phyloP scores from a whole-genome alignment of 2,888 invertebrate genomes.

The Latheticus oryzae region DNA sequence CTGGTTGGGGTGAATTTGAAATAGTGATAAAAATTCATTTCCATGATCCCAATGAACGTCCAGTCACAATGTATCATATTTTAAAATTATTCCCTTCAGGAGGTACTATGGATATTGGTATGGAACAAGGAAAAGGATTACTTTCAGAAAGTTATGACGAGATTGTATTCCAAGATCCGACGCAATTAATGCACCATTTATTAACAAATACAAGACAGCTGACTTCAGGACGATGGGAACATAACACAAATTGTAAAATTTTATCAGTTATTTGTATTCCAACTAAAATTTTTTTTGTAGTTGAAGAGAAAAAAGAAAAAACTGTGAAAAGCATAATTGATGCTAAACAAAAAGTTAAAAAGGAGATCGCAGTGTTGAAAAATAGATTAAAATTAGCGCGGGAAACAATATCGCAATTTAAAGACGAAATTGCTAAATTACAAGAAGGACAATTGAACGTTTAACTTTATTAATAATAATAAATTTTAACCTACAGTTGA shows the following conservation, averaged over 20 bases:
- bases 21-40: conserved; percentile 98
- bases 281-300: conserved; percentile 68
- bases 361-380: conserved; percentile 86
- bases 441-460: conserved; percentile 59
- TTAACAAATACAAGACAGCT: conserved; percentile 81
- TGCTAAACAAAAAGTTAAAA: conserved; percentile 83
- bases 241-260: conserved; percentile 90
- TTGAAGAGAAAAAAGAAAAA: conserved; percentile 89
- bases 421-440: conserved; percentile 76
- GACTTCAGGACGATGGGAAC: conserved; percentile 79
- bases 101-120: conserved; percentile 71
- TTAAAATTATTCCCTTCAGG: conserved; percentile 93
- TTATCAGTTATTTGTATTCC: neutral
- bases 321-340: conserved; percentile 81
- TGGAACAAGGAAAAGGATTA: conserved; percentile 77
- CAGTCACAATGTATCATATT: conserved; percentile 94
- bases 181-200: conserved; percentile 90
- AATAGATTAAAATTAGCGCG: conserved; percentile 86
- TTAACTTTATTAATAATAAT: conserved; percentile 15
- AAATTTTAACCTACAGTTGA: conserved; percentile 81
- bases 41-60: conserved; percentile 94
- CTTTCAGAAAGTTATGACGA: conserved; percentile 97
- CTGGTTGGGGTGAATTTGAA: conserved; percentile 99
- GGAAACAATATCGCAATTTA: conserved; percentile 86
- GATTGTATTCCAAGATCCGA: conserved; percentile 93